A percentile compares a stretch with the other conserved stretches of the same genome.
Evolutionary conservation across 1,140 invertebrate genomes (phyloP).

Genomic region (Heliconius hermathena): DNA sequence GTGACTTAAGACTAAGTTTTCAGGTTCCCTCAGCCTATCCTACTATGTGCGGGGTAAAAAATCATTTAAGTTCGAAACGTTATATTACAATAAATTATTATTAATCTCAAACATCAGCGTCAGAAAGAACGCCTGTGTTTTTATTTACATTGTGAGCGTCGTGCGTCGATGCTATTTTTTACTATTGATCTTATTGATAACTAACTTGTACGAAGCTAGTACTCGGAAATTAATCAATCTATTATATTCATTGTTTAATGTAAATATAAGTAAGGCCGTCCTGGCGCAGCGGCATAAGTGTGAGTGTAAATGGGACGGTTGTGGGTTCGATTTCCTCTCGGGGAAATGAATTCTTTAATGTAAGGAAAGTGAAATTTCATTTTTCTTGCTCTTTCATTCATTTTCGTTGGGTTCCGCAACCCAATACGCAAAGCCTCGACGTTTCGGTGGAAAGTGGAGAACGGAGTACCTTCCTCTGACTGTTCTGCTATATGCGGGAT

Average conservation of each 20-base stretch:
- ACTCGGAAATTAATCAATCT: neutral
- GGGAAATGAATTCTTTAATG: too few relatives aligned
- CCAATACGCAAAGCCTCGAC: neutral
- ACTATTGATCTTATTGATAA: constrained; percentile 13
- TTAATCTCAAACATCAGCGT: too few relatives aligned
- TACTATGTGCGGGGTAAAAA: too few relatives aligned
- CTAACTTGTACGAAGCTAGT: neutral
- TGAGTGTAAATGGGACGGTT: too few relatives aligned
- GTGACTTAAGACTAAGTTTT: too few relatives aligned
- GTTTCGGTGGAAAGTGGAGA: neutral
- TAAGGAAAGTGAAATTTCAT: too few relatives aligned
- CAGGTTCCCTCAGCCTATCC: too few relatives aligned
- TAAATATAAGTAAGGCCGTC: neutral
- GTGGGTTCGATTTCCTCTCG: too few relatives aligned
- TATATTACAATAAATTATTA: too few relatives aligned
- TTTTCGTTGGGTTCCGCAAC: neutral
- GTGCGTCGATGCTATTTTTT: constrained; percentile 10
- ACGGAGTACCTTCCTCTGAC: neutral
- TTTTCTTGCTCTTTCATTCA: too few relatives aligned
- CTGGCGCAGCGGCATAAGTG: too few relatives aligned
- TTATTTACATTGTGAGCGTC: neutral
- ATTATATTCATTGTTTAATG: neutral
- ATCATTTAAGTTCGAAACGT: neutral
- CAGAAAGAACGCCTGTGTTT: constrained; percentile 15
- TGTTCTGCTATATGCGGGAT: neutral